Base-by-base conservation (phyloP, 2,888 invertebrate genomes). In the Hipparchia sbordonii region DNA sequence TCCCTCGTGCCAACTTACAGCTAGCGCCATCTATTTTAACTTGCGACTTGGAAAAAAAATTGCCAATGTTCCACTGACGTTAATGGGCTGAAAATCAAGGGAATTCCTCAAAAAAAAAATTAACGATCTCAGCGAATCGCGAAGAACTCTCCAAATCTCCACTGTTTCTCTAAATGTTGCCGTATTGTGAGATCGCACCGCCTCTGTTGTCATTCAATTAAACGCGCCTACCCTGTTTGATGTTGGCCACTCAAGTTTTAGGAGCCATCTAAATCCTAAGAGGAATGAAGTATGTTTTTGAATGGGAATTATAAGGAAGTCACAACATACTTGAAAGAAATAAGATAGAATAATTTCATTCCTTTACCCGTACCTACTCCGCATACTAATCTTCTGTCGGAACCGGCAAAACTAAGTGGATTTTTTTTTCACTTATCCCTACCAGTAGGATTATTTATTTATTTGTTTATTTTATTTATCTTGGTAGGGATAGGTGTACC, bases 101-200 rank as follows among this genome's bases (percentile, higher is more conserved):
- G 54, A 54, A 12, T 54, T 54, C n/a, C 6, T n/a, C 5, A 54
- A n/a, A 54, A 54, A 54, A 8, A 48, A 6, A 48, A 3, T 46
- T 48, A 48, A 54, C n/a, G n/a, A n/a, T 12, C 54, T 54, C 54
- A 54, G 12, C n/a, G 54, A 6, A 6, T 52, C 52, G 52, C 10
- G 52, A 54, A 6, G 54, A 5, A n/a, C 54, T 54, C 54, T 54
- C 54, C 54, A n/a, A 54, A 54, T n/a, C 5, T 54, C 54, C 0
- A 54, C 54, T n/a, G 54, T 54, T n/a, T 12, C 54, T n/a, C n/a
- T 54, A 54, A 54, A 54, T n/a, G 54, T n/a, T n/a, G 54, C 54
- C 54, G 54, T n/a, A n/a, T 54, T 54, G 54, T n/a, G 54, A 54
- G 12, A n/a, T 54, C n/a, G n/a, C 12, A 54, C n/a, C n/a, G 12